phyloP scores from a whole-genome alignment of 2,113 vertebrate genomes.

The Steatornis caripensis region DNA sequence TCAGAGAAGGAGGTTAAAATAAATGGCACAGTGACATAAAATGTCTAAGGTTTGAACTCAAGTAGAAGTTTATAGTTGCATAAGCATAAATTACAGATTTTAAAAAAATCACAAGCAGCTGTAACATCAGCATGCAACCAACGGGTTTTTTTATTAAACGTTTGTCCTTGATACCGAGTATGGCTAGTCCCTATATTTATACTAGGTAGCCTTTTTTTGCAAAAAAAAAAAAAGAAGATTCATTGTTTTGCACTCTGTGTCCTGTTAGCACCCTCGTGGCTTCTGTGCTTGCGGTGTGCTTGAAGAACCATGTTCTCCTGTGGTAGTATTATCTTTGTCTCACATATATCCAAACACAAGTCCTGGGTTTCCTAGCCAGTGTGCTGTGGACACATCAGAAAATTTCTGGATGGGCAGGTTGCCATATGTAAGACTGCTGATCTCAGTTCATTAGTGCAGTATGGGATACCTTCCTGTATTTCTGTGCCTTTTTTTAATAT shows the following conservation, averaged over 20 bases:
- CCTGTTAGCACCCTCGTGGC: too few relatives aligned
- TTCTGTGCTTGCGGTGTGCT: too few relatives aligned
- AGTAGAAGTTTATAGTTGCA: neutral
- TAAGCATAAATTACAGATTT: neutral
- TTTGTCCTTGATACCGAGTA: neutral
- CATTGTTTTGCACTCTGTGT: too few relatives aligned
- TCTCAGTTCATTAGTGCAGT: neutral
- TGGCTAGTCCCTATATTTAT: neutral
- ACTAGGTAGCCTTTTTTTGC: too few relatives aligned
- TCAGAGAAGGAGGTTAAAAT: neutral
- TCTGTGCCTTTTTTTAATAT: neutral
- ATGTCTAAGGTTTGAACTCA: neutral
- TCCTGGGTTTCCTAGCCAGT: neutral
- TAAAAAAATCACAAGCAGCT: neutral
- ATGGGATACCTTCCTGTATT: neutral
- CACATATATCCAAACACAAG: neutral
- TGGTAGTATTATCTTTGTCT: too few relatives aligned
- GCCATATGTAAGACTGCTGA: neutral
- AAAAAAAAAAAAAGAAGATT: too few relatives aligned
- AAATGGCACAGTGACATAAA: neutral
- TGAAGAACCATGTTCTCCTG: too few relatives aligned
- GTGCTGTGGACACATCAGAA: neutral
- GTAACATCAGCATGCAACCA: neutral
- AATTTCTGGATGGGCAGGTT: neutral
- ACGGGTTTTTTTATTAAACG: neutral